A percentile compares a stretch with the other conserved stretches of the same genome.
phyloP scores from a whole-genome alignment of 2,797 vertebrate genomes.

The Crocodylus rhombifer region DNA sequence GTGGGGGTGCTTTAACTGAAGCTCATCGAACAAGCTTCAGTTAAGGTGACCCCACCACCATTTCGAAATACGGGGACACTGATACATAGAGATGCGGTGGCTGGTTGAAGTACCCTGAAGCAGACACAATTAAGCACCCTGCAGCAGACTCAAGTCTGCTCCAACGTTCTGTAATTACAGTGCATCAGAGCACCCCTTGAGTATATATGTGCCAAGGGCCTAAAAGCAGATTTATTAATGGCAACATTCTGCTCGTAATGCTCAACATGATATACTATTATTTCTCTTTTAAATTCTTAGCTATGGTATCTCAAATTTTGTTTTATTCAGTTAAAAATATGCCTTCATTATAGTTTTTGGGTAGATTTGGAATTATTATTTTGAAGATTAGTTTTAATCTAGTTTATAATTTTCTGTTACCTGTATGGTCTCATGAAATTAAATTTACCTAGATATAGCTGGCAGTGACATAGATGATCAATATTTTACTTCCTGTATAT shows the following conservation, averaged over 20 bases:
- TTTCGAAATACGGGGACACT: too few species aligned
- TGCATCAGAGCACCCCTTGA: neutral
- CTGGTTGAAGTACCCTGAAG: too few species aligned
- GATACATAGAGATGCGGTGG: too few species aligned
- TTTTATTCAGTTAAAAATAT: neutral
- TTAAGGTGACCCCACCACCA: too few species aligned
- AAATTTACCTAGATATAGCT: neutral
- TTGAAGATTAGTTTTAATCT: neutral
- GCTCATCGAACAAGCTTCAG: too few species aligned
- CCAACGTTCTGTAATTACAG: too few species aligned
- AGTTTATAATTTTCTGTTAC: neutral
- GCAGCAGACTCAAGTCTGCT: too few species aligned
- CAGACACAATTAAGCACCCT: too few species aligned
- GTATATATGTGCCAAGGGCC: neutral
- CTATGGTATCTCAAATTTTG: neutral
- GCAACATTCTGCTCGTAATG: neutral
- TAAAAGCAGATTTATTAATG: neutral
- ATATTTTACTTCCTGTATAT: neutral
- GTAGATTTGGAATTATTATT: neutral
- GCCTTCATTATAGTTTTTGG: neutral
- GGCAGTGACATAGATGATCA: neutral
- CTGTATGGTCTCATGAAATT: neutral
- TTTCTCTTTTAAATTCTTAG: neutral
- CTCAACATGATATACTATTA: neutral
- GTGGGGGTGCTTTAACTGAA: too few species aligned